These are phyloP conservation scores for Syritta pipiens DNA, from an alignment of 2,888 invertebrate genomes.

Conservation along the genomic window DNA sequence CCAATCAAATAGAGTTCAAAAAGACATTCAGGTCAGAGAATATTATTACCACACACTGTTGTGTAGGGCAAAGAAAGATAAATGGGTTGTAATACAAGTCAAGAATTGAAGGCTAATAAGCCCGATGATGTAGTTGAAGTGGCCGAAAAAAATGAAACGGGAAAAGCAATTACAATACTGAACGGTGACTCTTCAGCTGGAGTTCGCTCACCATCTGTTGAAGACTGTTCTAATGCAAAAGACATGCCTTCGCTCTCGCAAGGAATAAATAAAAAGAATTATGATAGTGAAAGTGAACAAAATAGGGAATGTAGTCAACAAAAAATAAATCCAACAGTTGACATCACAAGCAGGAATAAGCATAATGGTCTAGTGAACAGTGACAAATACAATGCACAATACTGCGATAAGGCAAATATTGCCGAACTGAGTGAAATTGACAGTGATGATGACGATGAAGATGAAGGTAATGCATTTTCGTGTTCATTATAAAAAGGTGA, in stretches of 20 bases:
- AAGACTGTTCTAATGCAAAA: slow-evolving; percentile 39
- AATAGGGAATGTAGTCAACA: slow-evolving; percentile 20
- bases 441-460: slow-evolving; percentile 35
- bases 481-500: not conserved
- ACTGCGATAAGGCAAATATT: slow-evolving; percentile 50
- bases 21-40: too few relatives aligned
- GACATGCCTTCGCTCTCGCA: slow-evolving; percentile 32
- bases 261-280: slow-evolving; percentile 10
- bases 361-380: slow-evolving; percentile 52
- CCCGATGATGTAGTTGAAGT: slow-evolving; percentile 72
- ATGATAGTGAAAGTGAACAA: slow-evolving; percentile 32
- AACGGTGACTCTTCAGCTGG: slow-evolving; percentile 49
- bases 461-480: slow-evolving; percentile 26
- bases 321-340: slow-evolving; percentile 38
- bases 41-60: slow-evolving; percentile 10
- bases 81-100: slow-evolving; percentile 83
- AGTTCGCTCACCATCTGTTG: slow-evolving; percentile 48
- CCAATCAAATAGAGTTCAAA: slow-evolving; percentile 22
- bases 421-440: slow-evolving; percentile 48
- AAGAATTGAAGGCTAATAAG: slow-evolving; percentile 80
- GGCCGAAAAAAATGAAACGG: slow-evolving; percentile 61
- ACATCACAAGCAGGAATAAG: slow-evolving; percentile 48
- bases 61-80: slow-evolving; percentile 63
- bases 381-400: slow-evolving; percentile 40
- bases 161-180: slow-evolving; percentile 61